These are phyloP conservation scores for Crotalus horridus DNA, from an alignment of 2,113 vertebrate genomes.

Conservation along the genomic window DNA sequence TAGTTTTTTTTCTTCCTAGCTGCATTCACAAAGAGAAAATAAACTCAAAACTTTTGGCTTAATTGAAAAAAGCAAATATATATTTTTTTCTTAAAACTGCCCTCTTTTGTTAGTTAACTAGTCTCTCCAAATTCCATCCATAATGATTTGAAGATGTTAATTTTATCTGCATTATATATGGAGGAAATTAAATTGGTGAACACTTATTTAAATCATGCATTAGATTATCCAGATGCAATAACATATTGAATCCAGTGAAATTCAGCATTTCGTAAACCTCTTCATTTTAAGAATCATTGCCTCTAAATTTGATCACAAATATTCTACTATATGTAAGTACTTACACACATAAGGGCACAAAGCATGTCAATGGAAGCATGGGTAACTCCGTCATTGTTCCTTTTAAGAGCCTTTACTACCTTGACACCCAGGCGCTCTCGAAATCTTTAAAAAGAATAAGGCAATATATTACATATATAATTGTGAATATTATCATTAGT, in stretches of 20 bases:
- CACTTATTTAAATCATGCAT: not conserved
- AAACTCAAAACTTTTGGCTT: not conserved
- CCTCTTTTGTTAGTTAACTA: not conserved
- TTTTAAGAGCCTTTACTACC: slow-evolving; percentile 97
- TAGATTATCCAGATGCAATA: not conserved
- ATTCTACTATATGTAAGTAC: slow-evolving; percentile 58
- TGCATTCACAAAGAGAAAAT: not conserved
- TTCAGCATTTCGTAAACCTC: not conserved
- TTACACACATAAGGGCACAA: slow-evolving; percentile 99
- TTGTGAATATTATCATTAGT: not conserved
- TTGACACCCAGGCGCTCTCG: slow-evolving; percentile 95
- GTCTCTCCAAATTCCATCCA: not conserved
- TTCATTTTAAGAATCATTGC: not conserved
- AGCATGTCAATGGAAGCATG: slow-evolving; percentile 98
- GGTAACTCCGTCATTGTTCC: slow-evolving; percentile 91
- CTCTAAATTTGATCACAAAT: not conserved
- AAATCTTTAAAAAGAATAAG: slow-evolving; percentile 76
- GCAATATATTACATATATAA: slow-evolving; percentile 24
- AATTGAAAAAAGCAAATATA: not conserved
- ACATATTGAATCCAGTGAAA: not conserved
- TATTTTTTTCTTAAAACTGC: not conserved
- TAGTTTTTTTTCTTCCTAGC: not conserved
- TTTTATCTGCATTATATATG: not conserved
- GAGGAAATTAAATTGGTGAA: not conserved
- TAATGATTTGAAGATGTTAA: not conserved